Conservation (phyloP, 2,113 vertebrate genomes). For the Nothocercus nigrocapillus region DNA sequence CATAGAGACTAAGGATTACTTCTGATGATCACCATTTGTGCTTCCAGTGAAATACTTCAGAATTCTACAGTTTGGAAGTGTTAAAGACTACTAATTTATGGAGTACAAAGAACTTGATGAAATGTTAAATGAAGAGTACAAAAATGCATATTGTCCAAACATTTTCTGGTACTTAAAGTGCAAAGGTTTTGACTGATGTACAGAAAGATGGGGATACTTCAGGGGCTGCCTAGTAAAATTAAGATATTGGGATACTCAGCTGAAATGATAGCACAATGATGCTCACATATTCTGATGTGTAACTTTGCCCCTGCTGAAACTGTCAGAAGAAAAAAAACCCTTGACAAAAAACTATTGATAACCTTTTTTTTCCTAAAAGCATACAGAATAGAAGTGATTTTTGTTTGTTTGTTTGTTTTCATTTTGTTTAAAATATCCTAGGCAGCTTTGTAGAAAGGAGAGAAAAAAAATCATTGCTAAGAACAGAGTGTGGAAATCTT, state of each 20-base stretch:
- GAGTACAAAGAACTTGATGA: background rate
- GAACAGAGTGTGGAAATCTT: background rate
- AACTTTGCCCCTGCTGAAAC: background rate
- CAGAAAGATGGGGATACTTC: background rate
- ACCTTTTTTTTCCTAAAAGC: background rate
- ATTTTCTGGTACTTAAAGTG: background rate
- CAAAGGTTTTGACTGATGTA: background rate
- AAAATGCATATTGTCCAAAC: background rate
- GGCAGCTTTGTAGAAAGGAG: background rate
- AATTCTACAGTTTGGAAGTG: background rate
- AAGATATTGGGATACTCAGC: background rate
- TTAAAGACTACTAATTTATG: background rate
- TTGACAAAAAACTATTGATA: background rate
- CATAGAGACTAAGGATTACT: background rate
- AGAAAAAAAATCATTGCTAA: background rate
- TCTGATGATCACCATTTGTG: fast-evolving
- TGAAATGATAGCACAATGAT: background rate
- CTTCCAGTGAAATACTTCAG: fast-evolving
- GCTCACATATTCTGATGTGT: background rate
- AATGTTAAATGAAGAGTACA: background rate
- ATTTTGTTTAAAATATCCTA: background rate
- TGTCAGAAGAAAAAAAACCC: background rate
- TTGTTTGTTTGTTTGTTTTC: background rate
- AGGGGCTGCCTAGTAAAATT: background rate
- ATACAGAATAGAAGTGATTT: background rate